Base-by-base conservation (phyloP, 2,797 vertebrate genomes). In the Setipinna tenuifilis region DNA sequence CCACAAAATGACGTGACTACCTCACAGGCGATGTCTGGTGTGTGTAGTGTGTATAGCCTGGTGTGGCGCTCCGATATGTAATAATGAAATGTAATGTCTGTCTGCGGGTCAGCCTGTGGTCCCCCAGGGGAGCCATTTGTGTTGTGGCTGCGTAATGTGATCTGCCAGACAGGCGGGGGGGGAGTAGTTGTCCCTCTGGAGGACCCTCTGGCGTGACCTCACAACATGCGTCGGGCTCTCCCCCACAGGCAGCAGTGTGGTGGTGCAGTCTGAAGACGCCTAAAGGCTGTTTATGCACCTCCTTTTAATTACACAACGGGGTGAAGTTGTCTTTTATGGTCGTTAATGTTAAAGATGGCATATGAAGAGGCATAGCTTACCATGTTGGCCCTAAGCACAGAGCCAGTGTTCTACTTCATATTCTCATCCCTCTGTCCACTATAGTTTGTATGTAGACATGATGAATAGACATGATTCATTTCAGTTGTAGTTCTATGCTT, bases 61-160 rank as follows among this genome's bases (percentile, higher is more conserved):
- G 59, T 19, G 61, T 62, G 50, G 50, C 50, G 9, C 50, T 54
- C 50, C 50, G 50, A 54, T 41, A 35, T 75, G 68, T 17, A 35
- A 0, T 35, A 75, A 75, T 31, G 65, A 71, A 71, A 31, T 75
- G 68, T 75, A 65, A 31, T 35, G 31, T 35, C 12, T 31, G 68
- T 31, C 65, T 71, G 25, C 14, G 65, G 12, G 68, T 75, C 68
- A 19, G 68, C 50, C 50, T 3, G 50, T 17, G 68, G 68, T 41
- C 28, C 68, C 68, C 68, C 68, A 35, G 28, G 16, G 28, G 68
- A 35, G 68, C 16, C 28, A 6, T 75, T 35, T 75, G 68, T 35
- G 68, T 75, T 35, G 68, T 75, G 68, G 68, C 16, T 28, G 14
- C 17, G 68, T 75, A 16, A 75, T 75, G 68, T 35, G 68, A 75